These are phyloP conservation scores for Sinonovacula constricta DNA, from an alignment of 1,140 invertebrate species.

Conservation along the genomic window DNA sequence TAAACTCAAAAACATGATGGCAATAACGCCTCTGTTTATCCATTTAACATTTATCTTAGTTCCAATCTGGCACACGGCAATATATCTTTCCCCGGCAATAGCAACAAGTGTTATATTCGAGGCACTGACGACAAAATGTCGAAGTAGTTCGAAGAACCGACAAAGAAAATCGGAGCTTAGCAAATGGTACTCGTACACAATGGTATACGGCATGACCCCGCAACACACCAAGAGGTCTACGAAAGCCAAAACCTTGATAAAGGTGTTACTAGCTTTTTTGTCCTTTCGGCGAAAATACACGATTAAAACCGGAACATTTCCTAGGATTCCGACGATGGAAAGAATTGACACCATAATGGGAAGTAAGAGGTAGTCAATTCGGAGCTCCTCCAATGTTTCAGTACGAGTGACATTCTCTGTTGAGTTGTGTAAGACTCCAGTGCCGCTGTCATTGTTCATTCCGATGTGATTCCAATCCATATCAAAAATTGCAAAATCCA, in stretches of 20 bases:
- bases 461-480: too few species aligned
- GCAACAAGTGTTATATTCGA: conserved; percentile 66
- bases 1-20: conserved; percentile 56
- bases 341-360: conserved; percentile 55
- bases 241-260: conserved; percentile 65
- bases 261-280: conserved; percentile 63
- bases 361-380: conserved; percentile 53
- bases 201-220: conserved; percentile 66
- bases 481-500: too few species aligned
- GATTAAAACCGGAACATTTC: conserved; percentile 66
- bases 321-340: conserved; percentile 61
- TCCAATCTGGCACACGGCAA: conserved; percentile 59
- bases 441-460: too few species aligned
- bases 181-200: conserved; percentile 66
- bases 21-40: conserved; percentile 60
- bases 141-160: conserved; percentile 61
- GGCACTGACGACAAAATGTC: conserved; percentile 61
- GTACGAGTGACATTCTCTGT: too few species aligned
- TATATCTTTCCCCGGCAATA: conserved; percentile 65
- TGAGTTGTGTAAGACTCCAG: too few species aligned
- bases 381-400: too few species aligned
- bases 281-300: conserved; percentile 64
- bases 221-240: conserved; percentile 65
- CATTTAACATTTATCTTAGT: conserved; percentile 53
- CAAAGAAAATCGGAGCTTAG: conserved; percentile 62